Evolutionary conservation across 2,797 vertebrate genomes (phyloP).

Genomic region (Emydoidea blandingii): DNA sequence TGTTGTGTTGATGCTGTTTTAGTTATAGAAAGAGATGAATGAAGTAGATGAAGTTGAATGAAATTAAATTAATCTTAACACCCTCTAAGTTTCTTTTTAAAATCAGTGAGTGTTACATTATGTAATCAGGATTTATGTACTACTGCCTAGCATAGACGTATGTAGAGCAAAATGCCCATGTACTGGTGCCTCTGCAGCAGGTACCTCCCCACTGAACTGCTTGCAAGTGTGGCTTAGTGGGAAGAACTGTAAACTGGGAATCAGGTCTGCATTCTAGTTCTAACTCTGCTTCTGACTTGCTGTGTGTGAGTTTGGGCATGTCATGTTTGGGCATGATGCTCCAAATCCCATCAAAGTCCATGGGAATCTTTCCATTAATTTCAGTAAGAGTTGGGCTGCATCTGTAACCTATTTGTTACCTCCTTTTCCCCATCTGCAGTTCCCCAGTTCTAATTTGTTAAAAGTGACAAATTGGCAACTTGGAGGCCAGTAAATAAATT

Average conservation of each 20-base stretch:
- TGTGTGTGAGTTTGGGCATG: not conserved
- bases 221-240: not conserved
- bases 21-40: not conserved
- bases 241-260: not conserved
- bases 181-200: not conserved
- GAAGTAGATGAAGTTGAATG: not conserved
- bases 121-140: not conserved
- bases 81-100: not conserved
- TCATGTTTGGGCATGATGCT: not conserved
- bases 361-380: not conserved
- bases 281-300: not conserved
- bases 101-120: not conserved
- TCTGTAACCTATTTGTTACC: not conserved
- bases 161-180: not conserved
- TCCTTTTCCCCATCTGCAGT: not conserved
- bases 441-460: not conserved
- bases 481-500: not conserved
- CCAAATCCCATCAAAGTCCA: not conserved
- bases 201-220: not conserved
- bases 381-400: not conserved
- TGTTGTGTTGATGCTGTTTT: not conserved
- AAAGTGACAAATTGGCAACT: not conserved
- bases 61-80: conserved; percentile 7
- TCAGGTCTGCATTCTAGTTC: not conserved
- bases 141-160: not conserved